phyloP scores from a whole-genome alignment of 2,113 vertebrate species.

The Saccopteryx leptura region DNA sequence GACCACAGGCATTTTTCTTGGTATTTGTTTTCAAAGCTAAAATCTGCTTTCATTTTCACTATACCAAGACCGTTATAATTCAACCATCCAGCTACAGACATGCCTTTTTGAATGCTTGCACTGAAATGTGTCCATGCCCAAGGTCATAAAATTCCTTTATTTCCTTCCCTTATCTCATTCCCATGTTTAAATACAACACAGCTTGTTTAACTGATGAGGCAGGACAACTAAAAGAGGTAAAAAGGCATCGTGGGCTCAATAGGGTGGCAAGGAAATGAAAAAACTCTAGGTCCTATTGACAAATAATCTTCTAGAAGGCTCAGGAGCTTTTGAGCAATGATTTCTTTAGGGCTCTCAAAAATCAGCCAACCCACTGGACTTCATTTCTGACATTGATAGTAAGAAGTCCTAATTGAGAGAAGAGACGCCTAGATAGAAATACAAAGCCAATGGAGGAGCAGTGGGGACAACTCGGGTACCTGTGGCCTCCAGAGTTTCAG shows the following conservation, averaged over 20 bases:
- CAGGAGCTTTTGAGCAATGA: not conserved
- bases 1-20: slow-evolving; percentile 10
- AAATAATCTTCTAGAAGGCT: slow-evolving; percentile 50
- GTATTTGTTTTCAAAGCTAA: slow-evolving; percentile 65
- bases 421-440: not conserved
- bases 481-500: slow-evolving; percentile 1
- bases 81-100: not conserved
- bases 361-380: not conserved
- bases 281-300: not conserved
- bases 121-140: slow-evolving; percentile 23
- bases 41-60: slow-evolving; percentile 78
- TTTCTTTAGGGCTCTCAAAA: slow-evolving; percentile 54
- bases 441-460: not conserved
- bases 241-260: not conserved
- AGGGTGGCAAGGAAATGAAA: not conserved
- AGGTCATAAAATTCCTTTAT: slow-evolving; percentile 52
- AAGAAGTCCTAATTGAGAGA: not conserved
- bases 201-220: not conserved
- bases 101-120: slow-evolving; percentile 2
- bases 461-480: not conserved
- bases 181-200: slow-evolving; percentile 40
- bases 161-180: slow-evolving; percentile 50
- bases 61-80: slow-evolving; percentile 60
- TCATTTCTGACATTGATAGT: slow-evolving; percentile 42
- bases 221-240: not conserved